Conservation (phyloP, 2,888 invertebrate genomes). For the Willowsia nigromaculata region DNA sequence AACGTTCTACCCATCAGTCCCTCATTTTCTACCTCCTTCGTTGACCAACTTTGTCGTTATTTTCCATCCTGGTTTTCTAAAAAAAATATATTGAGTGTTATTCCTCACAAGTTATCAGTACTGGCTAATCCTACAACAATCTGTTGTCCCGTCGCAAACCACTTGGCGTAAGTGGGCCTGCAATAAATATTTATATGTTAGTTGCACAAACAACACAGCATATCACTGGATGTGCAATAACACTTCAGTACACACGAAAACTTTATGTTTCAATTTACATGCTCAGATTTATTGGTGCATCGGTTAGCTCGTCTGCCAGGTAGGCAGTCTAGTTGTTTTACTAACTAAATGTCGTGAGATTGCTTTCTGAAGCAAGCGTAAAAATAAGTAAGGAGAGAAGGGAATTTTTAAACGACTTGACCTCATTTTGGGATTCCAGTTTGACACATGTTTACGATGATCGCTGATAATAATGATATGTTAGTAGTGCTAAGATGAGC, state of each 20-base stretch:
- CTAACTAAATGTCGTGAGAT: too few relatives aligned
- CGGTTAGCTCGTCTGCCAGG: background rate
- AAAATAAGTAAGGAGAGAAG: constrained; percentile 50
- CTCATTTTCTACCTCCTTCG: background rate
- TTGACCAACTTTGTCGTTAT: too few relatives aligned
- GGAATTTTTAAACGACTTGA: constrained; percentile 72
- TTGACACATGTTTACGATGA: constrained; percentile 43
- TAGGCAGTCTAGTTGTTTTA: background rate
- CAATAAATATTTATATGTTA: too few relatives aligned
- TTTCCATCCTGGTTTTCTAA: background rate
- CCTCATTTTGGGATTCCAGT: constrained; percentile 69
- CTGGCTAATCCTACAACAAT: too few relatives aligned
- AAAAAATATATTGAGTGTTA: too few relatives aligned
- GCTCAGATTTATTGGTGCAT: background rate
- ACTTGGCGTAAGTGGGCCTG: too few relatives aligned
- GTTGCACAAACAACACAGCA: too few relatives aligned
- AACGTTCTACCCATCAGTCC: background rate
- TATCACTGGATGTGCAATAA: too few relatives aligned
- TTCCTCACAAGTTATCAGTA: too few relatives aligned
- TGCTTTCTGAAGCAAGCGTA: background rate
- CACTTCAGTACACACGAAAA: background rate
- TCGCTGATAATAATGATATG: background rate
- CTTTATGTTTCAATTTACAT: background rate
- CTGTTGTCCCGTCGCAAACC: too few relatives aligned
- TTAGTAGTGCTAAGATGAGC: background rate